Evolutionary conservation across 2,888 invertebrate genomes (phyloP).

Genomic region (Rhyacophila evoluta): DNA sequence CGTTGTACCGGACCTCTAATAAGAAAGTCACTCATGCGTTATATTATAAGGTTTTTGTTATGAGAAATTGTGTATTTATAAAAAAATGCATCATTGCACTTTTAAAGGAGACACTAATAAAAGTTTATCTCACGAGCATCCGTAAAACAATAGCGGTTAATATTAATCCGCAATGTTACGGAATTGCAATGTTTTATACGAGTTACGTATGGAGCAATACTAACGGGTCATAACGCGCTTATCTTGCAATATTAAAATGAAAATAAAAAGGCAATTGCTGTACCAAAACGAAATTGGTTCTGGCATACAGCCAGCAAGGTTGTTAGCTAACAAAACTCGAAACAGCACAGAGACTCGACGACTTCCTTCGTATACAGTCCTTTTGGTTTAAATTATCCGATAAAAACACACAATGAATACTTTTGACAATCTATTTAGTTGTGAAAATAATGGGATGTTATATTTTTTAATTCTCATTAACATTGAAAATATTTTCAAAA

Average conservation of each 20-base stretch:
- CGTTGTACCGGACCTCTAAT: no score
- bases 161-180: neutral
- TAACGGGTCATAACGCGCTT: conserved; percentile 19
- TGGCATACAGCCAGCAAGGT: neutral
- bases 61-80: no score
- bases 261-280: conserved; percentile 24
- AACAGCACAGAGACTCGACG: neutral
- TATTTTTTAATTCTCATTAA: no score
- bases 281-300: conserved; percentile 18
- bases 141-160: neutral
- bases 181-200: neutral
- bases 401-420: neutral
- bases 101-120: neutral
- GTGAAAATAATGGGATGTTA: neutral
- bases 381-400: neutral
- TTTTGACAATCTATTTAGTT: no score
- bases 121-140: neutral
- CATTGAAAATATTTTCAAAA: no score
- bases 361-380: neutral
- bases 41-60: no score
- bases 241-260: conserved; percentile 17
- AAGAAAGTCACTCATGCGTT: no score
- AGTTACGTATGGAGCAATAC: neutral
- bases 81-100: no score
- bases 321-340: neutral